Evolutionary conservation across 2,888 invertebrate genomes (phyloP).

Genomic region (Bedellia somnulentella): DNA sequence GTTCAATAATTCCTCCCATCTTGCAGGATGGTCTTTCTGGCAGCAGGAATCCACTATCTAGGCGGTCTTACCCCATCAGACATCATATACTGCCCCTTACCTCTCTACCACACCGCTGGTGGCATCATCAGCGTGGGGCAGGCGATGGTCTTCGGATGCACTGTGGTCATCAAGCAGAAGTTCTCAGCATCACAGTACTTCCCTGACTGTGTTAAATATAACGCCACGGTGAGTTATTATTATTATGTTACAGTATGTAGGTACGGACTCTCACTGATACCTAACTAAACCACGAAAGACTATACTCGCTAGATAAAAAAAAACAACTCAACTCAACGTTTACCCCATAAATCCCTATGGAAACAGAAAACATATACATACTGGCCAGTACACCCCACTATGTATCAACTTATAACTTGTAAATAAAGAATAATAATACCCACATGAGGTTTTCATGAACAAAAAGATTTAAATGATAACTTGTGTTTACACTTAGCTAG

Average conservation of each 20-base stretch:
- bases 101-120: constrained; percentile 96
- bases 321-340: too few species aligned
- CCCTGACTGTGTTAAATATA: constrained; percentile 87
- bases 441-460: too few species aligned
- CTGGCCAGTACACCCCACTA: too few species aligned
- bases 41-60: constrained; percentile 69
- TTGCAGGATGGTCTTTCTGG: constrained; percentile 75
- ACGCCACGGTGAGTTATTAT: constrained; percentile 95
- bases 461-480: too few species aligned
- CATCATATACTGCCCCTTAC: constrained; percentile 85
- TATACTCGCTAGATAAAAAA: not conserved
- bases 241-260: not conserved
- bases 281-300: not conserved
- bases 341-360: too few species aligned
- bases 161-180: constrained; percentile 82
- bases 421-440: too few species aligned
- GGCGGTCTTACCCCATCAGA: constrained; percentile 69
- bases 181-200: constrained; percentile 96
- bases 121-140: constrained; percentile 87
- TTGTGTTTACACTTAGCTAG: too few species aligned
- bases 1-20: too few species aligned
- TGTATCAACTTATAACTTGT: too few species aligned
- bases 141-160: constrained; percentile 76
- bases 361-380: too few species aligned
- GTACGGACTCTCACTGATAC: not conserved